phyloP scores from a whole-genome alignment of 2,113 vertebrate species.

The Cryptoleucopteryx plumbea region DNA sequence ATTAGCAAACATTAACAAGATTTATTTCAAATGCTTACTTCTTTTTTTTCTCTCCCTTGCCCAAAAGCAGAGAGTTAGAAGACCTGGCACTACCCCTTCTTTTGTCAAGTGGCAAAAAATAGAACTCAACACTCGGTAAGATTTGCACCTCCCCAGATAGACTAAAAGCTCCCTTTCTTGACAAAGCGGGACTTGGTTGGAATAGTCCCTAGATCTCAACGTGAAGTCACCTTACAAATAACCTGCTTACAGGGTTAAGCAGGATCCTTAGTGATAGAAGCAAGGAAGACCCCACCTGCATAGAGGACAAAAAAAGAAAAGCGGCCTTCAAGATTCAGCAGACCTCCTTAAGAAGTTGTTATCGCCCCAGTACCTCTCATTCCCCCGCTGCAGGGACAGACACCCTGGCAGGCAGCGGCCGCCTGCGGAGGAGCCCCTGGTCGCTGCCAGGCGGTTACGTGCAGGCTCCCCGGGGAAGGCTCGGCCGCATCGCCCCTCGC shows the following conservation, averaged over 20 bases:
- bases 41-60: neutral
- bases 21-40: neutral
- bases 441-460: fast-evolving
- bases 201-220: neutral
- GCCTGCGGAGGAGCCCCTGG: fast-evolving
- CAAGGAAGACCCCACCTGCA: neutral
- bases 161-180: neutral
- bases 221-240: neutral
- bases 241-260: neutral
- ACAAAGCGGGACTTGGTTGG: neutral
- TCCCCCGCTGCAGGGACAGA: fast-evolving
- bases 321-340: neutral
- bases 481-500: fast-evolving
- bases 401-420: neutral
- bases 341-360: neutral
- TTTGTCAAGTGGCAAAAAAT: neutral
- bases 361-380: fast-evolving
- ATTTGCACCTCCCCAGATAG: neutral
- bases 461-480: fast-evolving
- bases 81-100: neutral
- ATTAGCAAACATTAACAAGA: neutral
- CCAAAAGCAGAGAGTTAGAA: neutral
- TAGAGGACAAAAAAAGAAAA: neutral
- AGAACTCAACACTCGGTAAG: neutral
- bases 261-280: neutral